A percentile compares a stretch with the other conserved stretches of the same genome.
Conservation (phyloP, 2,113 vertebrate genomes). For the Stegastes partitus region DNA sequence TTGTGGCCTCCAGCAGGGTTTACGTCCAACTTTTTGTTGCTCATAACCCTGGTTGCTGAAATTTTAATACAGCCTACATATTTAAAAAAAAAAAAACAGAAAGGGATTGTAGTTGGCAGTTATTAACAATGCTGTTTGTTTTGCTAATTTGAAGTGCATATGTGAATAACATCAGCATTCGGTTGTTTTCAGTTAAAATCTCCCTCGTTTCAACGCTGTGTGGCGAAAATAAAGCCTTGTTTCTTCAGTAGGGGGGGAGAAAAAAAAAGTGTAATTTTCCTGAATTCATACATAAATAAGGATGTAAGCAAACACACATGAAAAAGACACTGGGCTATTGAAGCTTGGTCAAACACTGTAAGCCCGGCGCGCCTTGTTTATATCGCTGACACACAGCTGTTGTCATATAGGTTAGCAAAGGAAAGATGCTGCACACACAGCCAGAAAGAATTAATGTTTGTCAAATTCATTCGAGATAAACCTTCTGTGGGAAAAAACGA, state of each 20-base stretch:
- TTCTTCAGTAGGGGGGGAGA: background rate
- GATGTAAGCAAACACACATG: background rate
- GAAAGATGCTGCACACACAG: slow-evolving; percentile 17
- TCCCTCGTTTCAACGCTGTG: background rate
- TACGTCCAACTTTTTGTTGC: slow-evolving; percentile 44
- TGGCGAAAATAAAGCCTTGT: background rate
- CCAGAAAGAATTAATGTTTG: slow-evolving; percentile 54
- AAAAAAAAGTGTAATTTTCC: background rate
- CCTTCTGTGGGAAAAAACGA: slow-evolving; percentile 47
- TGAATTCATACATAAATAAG: slow-evolving; percentile 1
- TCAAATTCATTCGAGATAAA: slow-evolving; percentile 56
- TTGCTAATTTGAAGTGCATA: background rate
- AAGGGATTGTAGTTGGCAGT: background rate
- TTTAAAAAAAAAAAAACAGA: slow-evolving; percentile 21
- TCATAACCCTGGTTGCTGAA: slow-evolving; percentile 32
- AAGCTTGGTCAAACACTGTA: slow-evolving; percentile 38
- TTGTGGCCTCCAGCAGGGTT: slow-evolving; percentile 54
- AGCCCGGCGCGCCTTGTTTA: slow-evolving; percentile 28
- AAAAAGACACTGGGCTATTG: slow-evolving; percentile 4
- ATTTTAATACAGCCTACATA: slow-evolving; percentile 16
- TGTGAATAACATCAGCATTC: slow-evolving; percentile 4
- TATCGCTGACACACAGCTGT: slow-evolving; percentile 29
- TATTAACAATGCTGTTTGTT: slow-evolving; percentile 34
- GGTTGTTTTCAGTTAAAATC: slow-evolving; percentile 1
- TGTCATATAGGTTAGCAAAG: slow-evolving; percentile 38